Percentiles rank a stretch among this genome's conserved stretches.
These are phyloP conservation scores for Drosophila bunnanda DNA, from an alignment of 2,888 invertebrate genomes.

Conservation along the genomic window DNA sequence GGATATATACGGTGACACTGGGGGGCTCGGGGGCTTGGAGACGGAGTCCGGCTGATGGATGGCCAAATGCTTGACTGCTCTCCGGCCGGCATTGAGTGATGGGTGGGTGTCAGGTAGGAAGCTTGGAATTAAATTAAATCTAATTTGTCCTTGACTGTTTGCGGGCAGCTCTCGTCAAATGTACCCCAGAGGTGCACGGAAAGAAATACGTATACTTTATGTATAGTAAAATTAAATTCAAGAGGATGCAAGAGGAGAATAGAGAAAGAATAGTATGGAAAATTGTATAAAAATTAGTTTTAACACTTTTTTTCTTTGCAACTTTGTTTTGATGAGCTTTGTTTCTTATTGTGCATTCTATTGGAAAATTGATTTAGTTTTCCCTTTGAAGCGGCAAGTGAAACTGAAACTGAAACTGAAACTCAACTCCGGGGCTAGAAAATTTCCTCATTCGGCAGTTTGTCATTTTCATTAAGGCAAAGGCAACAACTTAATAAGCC, in stretches of 20 bases:
- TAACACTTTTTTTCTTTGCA: neutral
- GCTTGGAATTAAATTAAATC: slow-evolving; percentile 75
- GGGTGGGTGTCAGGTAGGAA: slow-evolving; percentile 54
- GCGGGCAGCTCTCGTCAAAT: slow-evolving; percentile 49
- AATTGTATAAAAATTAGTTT: neutral
- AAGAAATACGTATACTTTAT: neutral
- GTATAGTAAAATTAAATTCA: no score
- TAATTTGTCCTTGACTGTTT: slow-evolving; percentile 74
- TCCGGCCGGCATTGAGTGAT: slow-evolving; percentile 47
- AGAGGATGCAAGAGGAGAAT: neutral
- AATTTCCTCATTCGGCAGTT: slow-evolving; percentile 39
- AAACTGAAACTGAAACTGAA: slow-evolving; percentile 18
- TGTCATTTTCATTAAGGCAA: slow-evolving; percentile 32
- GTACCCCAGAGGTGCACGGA: neutral
- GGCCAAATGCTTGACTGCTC: slow-evolving; percentile 63
- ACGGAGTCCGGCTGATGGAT: slow-evolving; percentile 63
- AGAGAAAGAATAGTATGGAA: neutral
- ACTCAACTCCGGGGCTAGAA: slow-evolving; percentile 19
- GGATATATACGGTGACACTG: neutral
- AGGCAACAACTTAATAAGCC: slow-evolving; percentile 53
- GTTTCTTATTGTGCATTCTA: slow-evolving; percentile 7
- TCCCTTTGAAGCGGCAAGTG: neutral
- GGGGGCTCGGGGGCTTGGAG: neutral
- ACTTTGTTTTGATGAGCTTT: neutral
- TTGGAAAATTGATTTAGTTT: slow-evolving; percentile 40